Percentiles rank a stretch among this genome's conserved stretches.
phyloP scores from a whole-genome alignment of 2,113 vertebrate species.

The Petaurus breviceps region DNA sequence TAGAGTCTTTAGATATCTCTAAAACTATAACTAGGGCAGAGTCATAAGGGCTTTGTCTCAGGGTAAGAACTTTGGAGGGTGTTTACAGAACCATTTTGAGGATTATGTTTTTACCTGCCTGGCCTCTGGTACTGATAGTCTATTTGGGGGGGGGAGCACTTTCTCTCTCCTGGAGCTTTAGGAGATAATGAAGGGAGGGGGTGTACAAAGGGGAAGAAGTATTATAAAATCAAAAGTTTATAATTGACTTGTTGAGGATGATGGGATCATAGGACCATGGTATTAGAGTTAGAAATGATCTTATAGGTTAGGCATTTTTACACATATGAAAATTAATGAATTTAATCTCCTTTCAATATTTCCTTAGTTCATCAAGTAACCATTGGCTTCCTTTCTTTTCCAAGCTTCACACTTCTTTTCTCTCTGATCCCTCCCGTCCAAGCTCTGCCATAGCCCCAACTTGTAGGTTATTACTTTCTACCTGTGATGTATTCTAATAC shows the following conservation, averaged over 20 bases:
- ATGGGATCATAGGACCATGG: background rate
- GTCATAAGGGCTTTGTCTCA: background rate
- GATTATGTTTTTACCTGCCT: background rate
- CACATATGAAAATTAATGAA: background rate
- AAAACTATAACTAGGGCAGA: background rate
- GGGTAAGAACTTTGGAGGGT: background rate
- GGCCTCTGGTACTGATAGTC: background rate
- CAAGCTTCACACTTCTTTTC: background rate
- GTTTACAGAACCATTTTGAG: background rate
- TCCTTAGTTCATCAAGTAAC: background rate
- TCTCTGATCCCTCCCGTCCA: background rate
- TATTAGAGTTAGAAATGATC: background rate
- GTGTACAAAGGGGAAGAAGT: background rate
- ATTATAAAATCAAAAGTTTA: background rate
- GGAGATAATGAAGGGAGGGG: background rate
- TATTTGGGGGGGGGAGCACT: background rate
- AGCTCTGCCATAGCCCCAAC: background rate
- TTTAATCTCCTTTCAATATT: background rate
- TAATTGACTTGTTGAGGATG: background rate
- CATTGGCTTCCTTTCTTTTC: background rate
- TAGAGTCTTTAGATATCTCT: background rate
- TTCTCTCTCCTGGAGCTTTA: background rate
- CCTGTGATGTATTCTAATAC: background rate
- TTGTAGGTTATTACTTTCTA: background rate
- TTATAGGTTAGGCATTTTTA: background rate